Percentiles rank a stretch among this genome's conserved stretches.
Evolutionary conservation across 2,797 vertebrate genomes (phyloP).

Genomic region (Australoheros facetus): DNA sequence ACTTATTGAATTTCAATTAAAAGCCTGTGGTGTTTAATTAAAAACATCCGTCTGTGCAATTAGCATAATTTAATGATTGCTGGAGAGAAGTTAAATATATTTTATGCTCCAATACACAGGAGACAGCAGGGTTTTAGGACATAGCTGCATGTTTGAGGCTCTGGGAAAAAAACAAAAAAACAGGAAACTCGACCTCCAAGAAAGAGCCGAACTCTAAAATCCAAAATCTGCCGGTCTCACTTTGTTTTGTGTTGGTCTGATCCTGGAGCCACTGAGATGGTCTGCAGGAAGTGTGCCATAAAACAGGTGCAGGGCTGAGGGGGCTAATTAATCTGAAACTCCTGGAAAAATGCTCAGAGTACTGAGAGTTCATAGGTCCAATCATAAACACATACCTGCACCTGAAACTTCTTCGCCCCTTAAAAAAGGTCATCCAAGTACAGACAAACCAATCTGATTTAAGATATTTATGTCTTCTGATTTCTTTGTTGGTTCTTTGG

Average conservation of each 20-base stretch:
- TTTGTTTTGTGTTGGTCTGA: neutral
- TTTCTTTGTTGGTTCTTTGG: no score
- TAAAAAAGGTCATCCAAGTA: neutral
- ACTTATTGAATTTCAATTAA: conserved; percentile 73
- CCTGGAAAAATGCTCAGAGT: neutral
- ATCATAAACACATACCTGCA: neutral
- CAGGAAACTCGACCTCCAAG: neutral
- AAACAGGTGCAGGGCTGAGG: neutral
- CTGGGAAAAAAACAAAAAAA: conserved; percentile 8
- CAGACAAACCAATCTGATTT: no score
- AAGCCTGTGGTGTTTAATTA: conserved; percentile 74
- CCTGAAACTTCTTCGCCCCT: neutral
- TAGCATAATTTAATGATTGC: conserved; percentile 77
- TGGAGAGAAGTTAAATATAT: conserved; percentile 67
- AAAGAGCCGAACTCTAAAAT: neutral
- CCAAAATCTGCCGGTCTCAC: neutral
- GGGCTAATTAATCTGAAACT: neutral
- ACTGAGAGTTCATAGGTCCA: neutral
- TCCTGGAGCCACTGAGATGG: neutral
- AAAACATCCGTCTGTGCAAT: conserved; percentile 70
- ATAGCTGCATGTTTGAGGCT: conserved; percentile 29
- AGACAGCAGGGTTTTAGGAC: conserved; percentile 62
- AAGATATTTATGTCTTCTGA: no score
- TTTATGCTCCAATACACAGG: conserved; percentile 61
- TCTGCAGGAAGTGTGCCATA: neutral